Evolutionary conservation across 2,113 vertebrate species (phyloP), one percentile per base, ranked within the genome.

Genomic region (Hyperopisus bebe): DNA sequence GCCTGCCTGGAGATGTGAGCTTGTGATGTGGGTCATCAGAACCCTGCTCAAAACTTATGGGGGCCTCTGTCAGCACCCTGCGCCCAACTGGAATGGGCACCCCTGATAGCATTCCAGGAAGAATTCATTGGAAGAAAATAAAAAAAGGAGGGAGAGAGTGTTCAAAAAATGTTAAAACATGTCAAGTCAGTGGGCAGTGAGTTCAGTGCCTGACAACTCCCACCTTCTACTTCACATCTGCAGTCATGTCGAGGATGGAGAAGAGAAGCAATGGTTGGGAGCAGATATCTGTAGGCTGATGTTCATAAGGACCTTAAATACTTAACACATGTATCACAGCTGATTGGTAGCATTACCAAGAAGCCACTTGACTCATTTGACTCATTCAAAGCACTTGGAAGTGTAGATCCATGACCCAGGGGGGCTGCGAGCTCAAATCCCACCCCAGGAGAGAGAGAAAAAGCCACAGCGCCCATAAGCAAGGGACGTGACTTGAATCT

Each of bases 1-100:
- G 90, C 31, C 90, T 92, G 90, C 91, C 89, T 91, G 89, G 13
- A 66, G 84, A 89, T 70, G 90, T 80, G 82, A 74, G 92, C 91
- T 90, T 91, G 90, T 91, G 91, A 90, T 24, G 84, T 91, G 90
- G 91, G 90, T 93, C 92, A 94, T 93, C 90, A 93, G 92, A 93
- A 92, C 89, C 91, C 92, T 92, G 91, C 86, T 92, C 77, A 2
- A 85, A 3, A 39, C 13, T 86, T 83, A 83, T 86, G 31, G 51
- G 82, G 55, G 53, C 44, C 89, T 46, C 82, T 50, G 47, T 89
- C 55, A 66, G 42, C 53, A 80, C 48, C 89, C 42, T 5, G 42
- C 0, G 13, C 80, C 39, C 53, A 44, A 0, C 19, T 24, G 50
- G 39, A 53, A 3, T 55, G 50, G 74, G 46, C 17, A 86, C 27